Base-by-base conservation (phyloP, 92 coral and sea anemone species). In the Bergia sp. region DNA sequence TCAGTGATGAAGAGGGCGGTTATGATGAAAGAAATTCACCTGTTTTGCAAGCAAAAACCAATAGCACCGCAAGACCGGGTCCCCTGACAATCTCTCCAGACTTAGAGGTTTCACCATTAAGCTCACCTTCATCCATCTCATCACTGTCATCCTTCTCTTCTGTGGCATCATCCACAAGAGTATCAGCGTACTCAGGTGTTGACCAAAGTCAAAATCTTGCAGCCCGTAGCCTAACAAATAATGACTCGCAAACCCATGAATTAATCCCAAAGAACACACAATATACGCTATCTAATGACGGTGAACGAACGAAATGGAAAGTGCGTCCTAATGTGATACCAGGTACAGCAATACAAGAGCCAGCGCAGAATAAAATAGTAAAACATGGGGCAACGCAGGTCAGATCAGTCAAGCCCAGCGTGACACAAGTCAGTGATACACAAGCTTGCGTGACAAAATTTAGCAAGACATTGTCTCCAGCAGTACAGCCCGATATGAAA, bases 41-140 rank as follows among this genome's bases (percentile, higher is more conserved):
- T 23, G 76, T 44, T 65, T 66, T n/a, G 58, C 21, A 66, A 66
- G 42, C 57, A 44, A n/a, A 36, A 41, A 58, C 77, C 41, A 37
- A 13, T 6, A 0, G 69, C 37, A 11, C 29, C 29, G 29, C 86
- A 21, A 82, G 36, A 45, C 45, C 87, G 4, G 44, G 21, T 40
- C 40, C 76, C 12, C 3, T 82, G 61, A 65, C 40, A 76, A 40
- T 64, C 20, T 37, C 76, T 3, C 86, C 86, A 84, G 29, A 13
- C 45, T 10, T 36, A 37, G 87, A 84, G 43, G 79, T 71, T 6
- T 95, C 98, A 8, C 94, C 94, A 0, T 90, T 86, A 1, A 92
- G 96, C 53, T 95, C 98, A 13, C 98, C 98, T 0, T 95, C 96
- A 4, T 95, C 98, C 0, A 37, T 92, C 15, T 93, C 98, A 6